A percentile compares a stretch with the other conserved stretches of the same genome.
phyloP scores from a whole-genome alignment of 2,113 vertebrate genomes.

The Eublepharis macularius region DNA sequence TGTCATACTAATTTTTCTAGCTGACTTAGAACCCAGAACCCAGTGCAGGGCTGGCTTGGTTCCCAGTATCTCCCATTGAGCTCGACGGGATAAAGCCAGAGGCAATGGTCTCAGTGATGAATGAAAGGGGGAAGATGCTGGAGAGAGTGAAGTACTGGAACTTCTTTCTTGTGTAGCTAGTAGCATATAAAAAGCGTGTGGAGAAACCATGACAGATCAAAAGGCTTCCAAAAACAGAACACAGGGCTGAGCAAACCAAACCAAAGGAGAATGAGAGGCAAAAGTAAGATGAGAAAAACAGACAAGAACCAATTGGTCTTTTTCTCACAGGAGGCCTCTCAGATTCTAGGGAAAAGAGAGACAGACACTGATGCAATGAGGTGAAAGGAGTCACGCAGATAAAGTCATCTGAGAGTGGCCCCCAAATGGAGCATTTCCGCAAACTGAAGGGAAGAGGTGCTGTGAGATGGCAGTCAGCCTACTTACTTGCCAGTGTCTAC shows the following conservation, averaged over 20 bases:
- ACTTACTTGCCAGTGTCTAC: slow-evolving; percentile 77
- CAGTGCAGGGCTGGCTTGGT: background rate
- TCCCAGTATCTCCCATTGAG: too few relatives aligned
- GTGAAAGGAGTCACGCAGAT: background rate
- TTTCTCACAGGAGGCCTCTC: slow-evolving; percentile 15
- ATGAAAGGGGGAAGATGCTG: background rate
- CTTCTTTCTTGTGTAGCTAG: background rate
- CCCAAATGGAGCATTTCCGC: background rate
- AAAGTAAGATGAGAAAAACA: slow-evolving; percentile 37
- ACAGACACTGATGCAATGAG: background rate
- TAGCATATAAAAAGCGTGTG: background rate
- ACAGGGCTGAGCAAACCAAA: slow-evolving; percentile 36
- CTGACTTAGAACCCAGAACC: background rate
- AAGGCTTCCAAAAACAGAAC: background rate
- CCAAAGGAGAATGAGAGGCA: slow-evolving; percentile 36
- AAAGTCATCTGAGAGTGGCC: slow-evolving; percentile 16
- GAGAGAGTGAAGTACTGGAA: background rate
- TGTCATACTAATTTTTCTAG: background rate
- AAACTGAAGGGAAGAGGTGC: background rate
- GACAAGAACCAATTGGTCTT: slow-evolving; percentile 42
- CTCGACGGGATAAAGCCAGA: background rate
- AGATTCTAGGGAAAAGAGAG: background rate
- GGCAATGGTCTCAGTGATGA: background rate
- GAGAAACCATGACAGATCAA: background rate
- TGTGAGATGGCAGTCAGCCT: slow-evolving; percentile 38